phyloP scores from a whole-genome alignment of 2,888 invertebrate species.

The Notodonta dromedarius region DNA sequence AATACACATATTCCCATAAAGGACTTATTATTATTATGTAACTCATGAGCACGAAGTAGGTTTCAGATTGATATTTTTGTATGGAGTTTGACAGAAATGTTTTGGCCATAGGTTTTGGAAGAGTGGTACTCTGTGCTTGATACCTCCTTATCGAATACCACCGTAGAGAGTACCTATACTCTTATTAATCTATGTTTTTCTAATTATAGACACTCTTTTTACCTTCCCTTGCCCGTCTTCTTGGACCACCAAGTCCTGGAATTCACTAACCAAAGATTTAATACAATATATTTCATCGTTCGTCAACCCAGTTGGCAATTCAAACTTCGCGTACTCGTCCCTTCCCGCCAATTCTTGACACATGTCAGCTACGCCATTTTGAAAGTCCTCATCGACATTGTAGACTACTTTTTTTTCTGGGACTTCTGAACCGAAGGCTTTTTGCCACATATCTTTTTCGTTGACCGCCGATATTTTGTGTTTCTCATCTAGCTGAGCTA shows the following conservation, averaged over 20 bases:
- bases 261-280: constrained; percentile 54
- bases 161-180: too few relatives aligned
- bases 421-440: constrained; percentile 51
- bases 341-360: constrained; percentile 65
- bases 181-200: not conserved
- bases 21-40: too few relatives aligned
- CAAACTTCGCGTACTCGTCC: constrained; percentile 59
- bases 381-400: constrained; percentile 65
- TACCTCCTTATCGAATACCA: too few relatives aligned
- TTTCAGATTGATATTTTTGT: too few relatives aligned
- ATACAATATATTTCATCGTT: constrained; percentile 62
- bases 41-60: too few relatives aligned
- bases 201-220: constrained; percentile 61
- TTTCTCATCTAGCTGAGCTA: constrained; percentile 58
- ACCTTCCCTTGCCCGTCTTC: constrained; percentile 57
- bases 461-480: constrained; percentile 43
- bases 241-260: constrained; percentile 49
- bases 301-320: constrained; percentile 61
- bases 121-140: too few relatives aligned
- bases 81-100: too few relatives aligned
- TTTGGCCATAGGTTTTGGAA: too few relatives aligned
- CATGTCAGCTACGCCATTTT: constrained; percentile 59
- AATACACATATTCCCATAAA: too few relatives aligned
- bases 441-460: constrained; percentile 69
- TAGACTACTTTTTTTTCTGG: constrained; percentile 49